These are phyloP conservation scores for Shinisaurus crocodilurus DNA, from an alignment of 2,113 vertebrate genomes.

Conservation along the genomic window DNA sequence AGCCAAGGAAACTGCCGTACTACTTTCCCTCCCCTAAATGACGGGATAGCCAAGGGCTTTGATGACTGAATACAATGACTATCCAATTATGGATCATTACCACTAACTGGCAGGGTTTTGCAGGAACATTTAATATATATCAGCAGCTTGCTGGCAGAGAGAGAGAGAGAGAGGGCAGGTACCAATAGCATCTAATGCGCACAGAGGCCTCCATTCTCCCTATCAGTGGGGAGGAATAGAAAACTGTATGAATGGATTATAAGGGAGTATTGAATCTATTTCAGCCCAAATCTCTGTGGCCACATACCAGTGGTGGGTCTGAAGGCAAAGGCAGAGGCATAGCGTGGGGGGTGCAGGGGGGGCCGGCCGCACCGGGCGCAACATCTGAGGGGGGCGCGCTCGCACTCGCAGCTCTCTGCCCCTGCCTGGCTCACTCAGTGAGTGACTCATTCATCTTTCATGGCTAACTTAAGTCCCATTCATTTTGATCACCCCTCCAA, in stretches of 20 bases:
- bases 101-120: neutral
- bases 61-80: neutral
- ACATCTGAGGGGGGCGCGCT: no score
- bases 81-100: neutral
- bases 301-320: no score
- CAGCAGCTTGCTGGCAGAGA: neutral
- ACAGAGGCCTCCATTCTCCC: neutral
- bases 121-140: neutral
- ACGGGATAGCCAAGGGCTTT: neutral
- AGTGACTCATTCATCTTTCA: no score
- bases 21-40: neutral
- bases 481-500: no score
- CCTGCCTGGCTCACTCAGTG: no score
- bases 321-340: no score
- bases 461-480: no score
- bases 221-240: neutral
- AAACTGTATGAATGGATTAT: neutral
- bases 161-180: neutral
- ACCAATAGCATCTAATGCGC: neutral
- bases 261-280: no score
- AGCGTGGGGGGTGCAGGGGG: no score
- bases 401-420: no score
- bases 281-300: no score
- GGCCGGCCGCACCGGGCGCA: no score
- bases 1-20: neutral